Evolutionary conservation across 2,888 invertebrate genomes (phyloP).

Genomic region (Gibbula magus): DNA sequence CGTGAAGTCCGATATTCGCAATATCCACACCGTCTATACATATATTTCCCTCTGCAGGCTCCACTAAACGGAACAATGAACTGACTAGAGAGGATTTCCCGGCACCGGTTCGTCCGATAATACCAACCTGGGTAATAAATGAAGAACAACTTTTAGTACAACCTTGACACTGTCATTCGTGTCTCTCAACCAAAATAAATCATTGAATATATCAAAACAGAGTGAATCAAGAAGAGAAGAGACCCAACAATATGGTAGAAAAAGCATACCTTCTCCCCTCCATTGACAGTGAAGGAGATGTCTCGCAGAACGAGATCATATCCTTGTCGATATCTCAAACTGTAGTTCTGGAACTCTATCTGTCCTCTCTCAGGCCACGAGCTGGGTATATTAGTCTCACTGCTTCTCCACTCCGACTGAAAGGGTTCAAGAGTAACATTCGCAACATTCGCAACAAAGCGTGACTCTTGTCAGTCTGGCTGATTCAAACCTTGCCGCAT

Average conservation of each 20-base stretch:
- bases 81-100: slow-evolving; percentile 22
- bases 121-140: neutral
- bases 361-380: neutral
- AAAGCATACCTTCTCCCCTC: neutral
- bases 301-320: neutral
- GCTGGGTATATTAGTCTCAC: neutral
- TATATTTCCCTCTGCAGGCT: slow-evolving; percentile 19
- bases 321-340: neutral
- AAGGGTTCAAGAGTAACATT: neutral
- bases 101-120: slow-evolving; percentile 17
- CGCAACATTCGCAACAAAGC: neutral
- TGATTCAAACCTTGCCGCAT: too few relatives aligned
- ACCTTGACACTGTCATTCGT: too few relatives aligned
- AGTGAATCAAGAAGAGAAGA: neutral
- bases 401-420: neutral
- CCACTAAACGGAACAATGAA: slow-evolving; percentile 18
- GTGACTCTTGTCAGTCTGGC: neutral
- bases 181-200: too few relatives aligned
- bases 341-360: neutral
- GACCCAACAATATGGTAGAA: neutral
- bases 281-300: neutral
- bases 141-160: too few relatives aligned
- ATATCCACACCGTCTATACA: slow-evolving; percentile 9
- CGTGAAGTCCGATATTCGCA: slow-evolving; percentile 7
- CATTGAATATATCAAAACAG: neutral